A percentile compares a stretch with the other conserved stretches of the same genome.
Evolutionary conservation across 2,797 vertebrate species (phyloP).

Genomic region (Astyanax mexicanus): DNA sequence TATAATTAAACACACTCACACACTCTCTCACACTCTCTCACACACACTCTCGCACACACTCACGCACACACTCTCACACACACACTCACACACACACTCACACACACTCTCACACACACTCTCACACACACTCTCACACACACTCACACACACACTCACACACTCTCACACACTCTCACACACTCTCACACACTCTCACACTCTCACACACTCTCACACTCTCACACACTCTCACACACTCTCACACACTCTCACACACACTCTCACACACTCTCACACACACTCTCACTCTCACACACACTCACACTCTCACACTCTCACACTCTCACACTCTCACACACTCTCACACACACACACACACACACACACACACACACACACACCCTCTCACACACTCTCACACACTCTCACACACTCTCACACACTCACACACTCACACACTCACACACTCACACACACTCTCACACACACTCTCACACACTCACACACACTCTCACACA

Average conservation of each 20-base stretch:
- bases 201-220: not conserved
- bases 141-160: not conserved
- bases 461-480: not conserved
- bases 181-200: not conserved
- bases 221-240: not conserved
- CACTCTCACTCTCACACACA: not conserved
- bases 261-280: not conserved
- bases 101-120: not conserved
- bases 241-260: not conserved
- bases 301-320: not conserved
- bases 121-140: not conserved
- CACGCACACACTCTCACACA: not conserved
- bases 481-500: not conserved
- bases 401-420: not conserved
- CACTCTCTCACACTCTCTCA: not conserved
- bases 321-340: no score
- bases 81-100: not conserved
- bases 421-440: not conserved
- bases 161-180: not conserved
- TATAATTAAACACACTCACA: not conserved
- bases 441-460: not conserved
- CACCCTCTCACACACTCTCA: not conserved
- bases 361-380: not conserved
- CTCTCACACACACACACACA: not conserved
- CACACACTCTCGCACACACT: not conserved